Base-by-base conservation (phyloP, 2,113 vertebrate species). In the Brachyhypopomus gauderio region DNA sequence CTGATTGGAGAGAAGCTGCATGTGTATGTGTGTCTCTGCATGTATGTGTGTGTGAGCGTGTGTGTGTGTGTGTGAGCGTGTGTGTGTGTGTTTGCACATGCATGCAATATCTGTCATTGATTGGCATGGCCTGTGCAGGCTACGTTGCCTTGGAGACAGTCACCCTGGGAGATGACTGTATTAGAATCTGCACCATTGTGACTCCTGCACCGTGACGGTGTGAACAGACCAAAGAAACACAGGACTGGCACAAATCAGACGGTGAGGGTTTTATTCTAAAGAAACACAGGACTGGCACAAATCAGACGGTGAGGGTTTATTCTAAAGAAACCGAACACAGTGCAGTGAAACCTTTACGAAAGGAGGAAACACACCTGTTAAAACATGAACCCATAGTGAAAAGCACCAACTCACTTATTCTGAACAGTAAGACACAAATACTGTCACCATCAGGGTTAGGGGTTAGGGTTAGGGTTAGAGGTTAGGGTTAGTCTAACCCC, bases 101-200 rank as follows among this genome's bases (percentile, higher is more conserved):
- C 66, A 69, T 20, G 7, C 66, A 19, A 38, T 34, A 70, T 70
- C 80, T 77, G 80, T 64, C 77, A 83, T 79, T 83, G 77, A 83
- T 69, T 78, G 76, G 73, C 82, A 70, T 36, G 48, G 82, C 66
- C 78, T 79, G 48, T 70, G 36, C n/a, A 20, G 45, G 71, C 76
- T 71, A 75, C 22, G 77, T 83, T 83, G 82, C 82, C 52, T 71
- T 79, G 82, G 77, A 79, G 82, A 83, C 82, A 41, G 82, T 30
- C 76, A 52, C 71, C 64, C 73, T 75, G 76, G 74, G 64, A 72
- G 76, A 77, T 77, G 70, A 79, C 48, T 27, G 82, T 69, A 63
- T 59, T 27, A 72, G 59, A 77, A 60, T 52, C 25, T 14, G 52
- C 70, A 72, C 63, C 82, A 83, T 75, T 83, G 72, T 58, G 17